These are phyloP conservation scores for Casuarius casuarius DNA, from an alignment of 2,113 vertebrate genomes.

Conservation along the genomic window DNA sequence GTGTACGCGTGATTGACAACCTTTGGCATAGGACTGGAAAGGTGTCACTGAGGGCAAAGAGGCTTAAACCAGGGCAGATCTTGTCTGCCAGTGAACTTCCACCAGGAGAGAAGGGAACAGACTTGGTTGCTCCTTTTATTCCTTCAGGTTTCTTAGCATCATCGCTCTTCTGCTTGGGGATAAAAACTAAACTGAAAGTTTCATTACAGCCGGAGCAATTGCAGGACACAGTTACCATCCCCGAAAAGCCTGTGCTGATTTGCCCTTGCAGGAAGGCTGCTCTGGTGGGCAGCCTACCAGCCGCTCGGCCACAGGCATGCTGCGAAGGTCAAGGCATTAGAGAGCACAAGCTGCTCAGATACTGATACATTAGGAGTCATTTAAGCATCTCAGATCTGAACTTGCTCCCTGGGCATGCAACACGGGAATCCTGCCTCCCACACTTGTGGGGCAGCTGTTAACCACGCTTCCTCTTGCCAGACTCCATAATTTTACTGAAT, in stretches of 20 bases:
- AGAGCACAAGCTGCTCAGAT: neutral
- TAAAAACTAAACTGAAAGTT: neutral
- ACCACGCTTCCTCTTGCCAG: neutral
- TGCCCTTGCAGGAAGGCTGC: neutral
- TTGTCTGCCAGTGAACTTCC: neutral
- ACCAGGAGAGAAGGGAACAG: neutral
- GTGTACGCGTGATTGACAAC: accelerated
- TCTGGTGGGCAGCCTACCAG: no score
- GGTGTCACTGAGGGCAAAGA: accelerated
- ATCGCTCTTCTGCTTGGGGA: neutral
- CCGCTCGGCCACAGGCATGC: neutral
- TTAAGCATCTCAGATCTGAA: neutral
- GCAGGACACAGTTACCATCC: neutral
- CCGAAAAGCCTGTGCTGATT: neutral
- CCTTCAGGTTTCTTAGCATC: neutral
- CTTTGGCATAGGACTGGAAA: neutral
- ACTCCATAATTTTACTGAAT: neutral
- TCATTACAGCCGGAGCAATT: neutral
- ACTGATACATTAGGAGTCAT: neutral
- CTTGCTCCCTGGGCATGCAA: neutral
- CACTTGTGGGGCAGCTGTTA: neutral
- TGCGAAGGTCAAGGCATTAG: neutral
- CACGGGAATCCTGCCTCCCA: neutral
- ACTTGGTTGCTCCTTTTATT: neutral
- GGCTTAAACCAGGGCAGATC: neutral